Evolutionary conservation across 2,797 vertebrate genomes (phyloP).

Genomic region (Pseudopleuronectes americanus): DNA sequence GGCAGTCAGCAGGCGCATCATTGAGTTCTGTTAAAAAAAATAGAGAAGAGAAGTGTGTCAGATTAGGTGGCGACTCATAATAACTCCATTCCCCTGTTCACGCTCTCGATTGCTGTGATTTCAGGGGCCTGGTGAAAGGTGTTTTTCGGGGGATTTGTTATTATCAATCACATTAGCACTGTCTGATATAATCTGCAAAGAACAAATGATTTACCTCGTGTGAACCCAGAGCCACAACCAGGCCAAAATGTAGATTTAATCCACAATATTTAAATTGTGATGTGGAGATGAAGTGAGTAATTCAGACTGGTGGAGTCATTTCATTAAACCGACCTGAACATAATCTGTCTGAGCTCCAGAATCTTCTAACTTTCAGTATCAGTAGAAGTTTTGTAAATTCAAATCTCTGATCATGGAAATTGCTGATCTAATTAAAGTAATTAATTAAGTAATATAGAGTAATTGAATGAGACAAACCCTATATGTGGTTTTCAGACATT

Average conservation of each 20-base stretch:
- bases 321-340: background rate
- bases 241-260: slow-evolving; percentile 37
- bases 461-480: no score
- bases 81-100: slow-evolving; percentile 18
- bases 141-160: slow-evolving; percentile 37
- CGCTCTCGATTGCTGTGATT: slow-evolving; percentile 27
- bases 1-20: slow-evolving; percentile 89
- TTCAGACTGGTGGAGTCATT: background rate
- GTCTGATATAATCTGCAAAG: slow-evolving; percentile 33
- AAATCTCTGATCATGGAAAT: no score
- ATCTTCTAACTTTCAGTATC: no score
- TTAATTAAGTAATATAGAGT: no score
- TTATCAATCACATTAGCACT: slow-evolving; percentile 46
- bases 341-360: no score
- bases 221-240: slow-evolving; percentile 11
- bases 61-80: slow-evolving; percentile 8
- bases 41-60: background rate
- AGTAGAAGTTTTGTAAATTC: no score
- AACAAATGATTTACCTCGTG: slow-evolving; percentile 4
- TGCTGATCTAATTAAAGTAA: no score
- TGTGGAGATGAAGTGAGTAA: slow-evolving; percentile 11
- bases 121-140: background rate
- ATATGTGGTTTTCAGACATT: no score
- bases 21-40: slow-evolving; percentile 85
- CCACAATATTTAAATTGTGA: slow-evolving; percentile 10